A percentile compares a stretch with the other conserved stretches of the same genome.
These are phyloP conservation scores for Pollenia amentaria DNA, from an alignment of 2,888 invertebrate species.

Conservation along the genomic window DNA sequence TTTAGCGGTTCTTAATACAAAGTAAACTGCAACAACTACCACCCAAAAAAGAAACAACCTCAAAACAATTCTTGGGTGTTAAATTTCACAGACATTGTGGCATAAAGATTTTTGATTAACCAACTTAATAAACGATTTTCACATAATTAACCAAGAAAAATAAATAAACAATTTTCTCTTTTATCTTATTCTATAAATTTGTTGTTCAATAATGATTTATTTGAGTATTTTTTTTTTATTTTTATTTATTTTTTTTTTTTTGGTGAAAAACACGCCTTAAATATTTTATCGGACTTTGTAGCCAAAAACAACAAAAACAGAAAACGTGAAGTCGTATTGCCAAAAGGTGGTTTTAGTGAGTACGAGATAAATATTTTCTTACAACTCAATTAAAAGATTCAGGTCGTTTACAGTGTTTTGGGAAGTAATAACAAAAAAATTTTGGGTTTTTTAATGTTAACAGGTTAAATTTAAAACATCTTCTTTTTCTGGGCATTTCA, in stretches of 20 bases:
- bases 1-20: neutral
- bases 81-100: slow-evolving; percentile 3
- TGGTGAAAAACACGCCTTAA: neutral
- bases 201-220: neutral
- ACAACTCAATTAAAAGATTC: neutral
- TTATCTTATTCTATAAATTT: slow-evolving; percentile 6
- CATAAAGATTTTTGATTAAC: slow-evolving; percentile 12
- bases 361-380: neutral
- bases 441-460: too few relatives aligned
- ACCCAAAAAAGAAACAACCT: neutral
- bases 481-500: too few relatives aligned
- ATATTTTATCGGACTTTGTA: neutral
- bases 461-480: too few relatives aligned
- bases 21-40: neutral
- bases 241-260: neutral
- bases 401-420: neutral
- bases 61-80: slow-evolving; percentile 12
- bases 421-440: too few relatives aligned
- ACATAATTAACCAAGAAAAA: neutral
- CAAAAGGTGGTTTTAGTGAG: neutral
- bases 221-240: neutral
- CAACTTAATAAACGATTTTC: slow-evolving; percentile 7
- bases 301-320: neutral
- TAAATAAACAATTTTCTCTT: neutral
- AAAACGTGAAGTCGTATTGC: neutral